phyloP scores from a whole-genome alignment of 2,113 vertebrate species.

The Conger conger region DNA sequence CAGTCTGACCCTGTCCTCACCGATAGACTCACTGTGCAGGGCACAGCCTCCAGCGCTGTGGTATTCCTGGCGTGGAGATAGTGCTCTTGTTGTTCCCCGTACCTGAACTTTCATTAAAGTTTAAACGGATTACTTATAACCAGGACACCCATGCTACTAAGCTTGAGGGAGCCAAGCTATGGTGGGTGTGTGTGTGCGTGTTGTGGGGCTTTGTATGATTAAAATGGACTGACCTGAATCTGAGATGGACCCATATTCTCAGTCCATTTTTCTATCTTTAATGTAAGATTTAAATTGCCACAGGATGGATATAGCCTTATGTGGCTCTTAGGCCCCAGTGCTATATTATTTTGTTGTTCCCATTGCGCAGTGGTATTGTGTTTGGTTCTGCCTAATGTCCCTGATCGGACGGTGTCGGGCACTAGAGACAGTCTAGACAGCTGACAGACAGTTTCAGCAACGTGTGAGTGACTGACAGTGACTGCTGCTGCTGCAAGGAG shows the following conservation, averaged over 20 bases:
- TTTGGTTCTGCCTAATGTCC: not conserved
- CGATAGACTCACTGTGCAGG: not conserved
- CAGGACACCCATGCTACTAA: not conserved
- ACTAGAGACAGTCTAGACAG: not conserved
- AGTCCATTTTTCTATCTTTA: not conserved
- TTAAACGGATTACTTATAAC: not conserved
- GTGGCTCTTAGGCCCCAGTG: not conserved
- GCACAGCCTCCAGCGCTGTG: not conserved
- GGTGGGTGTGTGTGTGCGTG: too few species aligned
- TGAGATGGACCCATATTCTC: not conserved
- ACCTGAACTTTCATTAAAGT: slow-evolving; percentile 17
- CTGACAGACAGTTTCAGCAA: not conserved
- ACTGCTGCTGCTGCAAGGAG: slow-evolving; percentile 45
- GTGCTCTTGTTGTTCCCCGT: not conserved
- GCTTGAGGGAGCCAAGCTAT: not conserved
- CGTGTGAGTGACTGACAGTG: not conserved
- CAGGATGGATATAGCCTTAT: not conserved
- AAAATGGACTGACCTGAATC: not conserved
- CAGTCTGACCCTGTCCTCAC: not conserved
- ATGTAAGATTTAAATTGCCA: not conserved
- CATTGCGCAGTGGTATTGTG: too few species aligned
- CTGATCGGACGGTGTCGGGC: too few species aligned
- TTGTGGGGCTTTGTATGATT: not conserved
- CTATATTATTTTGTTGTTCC: not conserved
- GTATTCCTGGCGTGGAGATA: not conserved